Conservation (phyloP, 2,113 vertebrate species). For the Bufo bufo region DNA sequence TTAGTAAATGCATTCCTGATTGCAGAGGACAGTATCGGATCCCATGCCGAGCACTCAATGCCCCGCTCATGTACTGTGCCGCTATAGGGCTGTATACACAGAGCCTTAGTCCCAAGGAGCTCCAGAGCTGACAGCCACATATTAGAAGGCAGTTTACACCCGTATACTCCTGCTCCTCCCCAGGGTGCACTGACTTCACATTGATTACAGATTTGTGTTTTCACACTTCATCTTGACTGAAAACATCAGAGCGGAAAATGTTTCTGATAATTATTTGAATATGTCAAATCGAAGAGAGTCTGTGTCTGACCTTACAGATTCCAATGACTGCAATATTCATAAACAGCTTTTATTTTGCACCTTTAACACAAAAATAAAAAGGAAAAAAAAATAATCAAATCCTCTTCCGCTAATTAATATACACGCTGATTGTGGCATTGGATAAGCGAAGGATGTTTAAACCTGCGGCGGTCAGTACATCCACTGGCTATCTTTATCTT, state of each 20-base stretch:
- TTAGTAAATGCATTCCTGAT: too few species aligned
- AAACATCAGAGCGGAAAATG: not conserved
- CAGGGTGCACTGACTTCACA: not conserved
- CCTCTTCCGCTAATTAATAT: too few species aligned
- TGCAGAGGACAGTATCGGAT: too few species aligned
- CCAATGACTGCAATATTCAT: constrained; percentile 16
- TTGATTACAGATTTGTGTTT: not conserved
- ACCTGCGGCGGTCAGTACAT: too few species aligned
- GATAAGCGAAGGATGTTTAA: too few species aligned
- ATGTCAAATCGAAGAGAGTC: not conserved
- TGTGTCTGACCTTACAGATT: not conserved
- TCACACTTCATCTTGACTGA: not conserved
- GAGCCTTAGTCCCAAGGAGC: too few species aligned
- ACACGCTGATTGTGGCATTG: too few species aligned
- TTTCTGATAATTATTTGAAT: not conserved
- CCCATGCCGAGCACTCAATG: too few species aligned
- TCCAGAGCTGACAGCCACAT: not conserved
- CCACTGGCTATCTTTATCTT: too few species aligned
- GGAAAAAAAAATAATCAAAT: not conserved
- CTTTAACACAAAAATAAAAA: not conserved
- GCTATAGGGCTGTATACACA: too few species aligned
- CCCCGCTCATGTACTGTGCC: too few species aligned
- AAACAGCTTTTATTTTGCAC: not conserved
- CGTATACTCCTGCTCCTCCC: not conserved
- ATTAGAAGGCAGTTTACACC: not conserved